Evolutionary conservation across 2,797 vertebrate species (phyloP).

Genomic region (Cebuella pygmaea): DNA sequence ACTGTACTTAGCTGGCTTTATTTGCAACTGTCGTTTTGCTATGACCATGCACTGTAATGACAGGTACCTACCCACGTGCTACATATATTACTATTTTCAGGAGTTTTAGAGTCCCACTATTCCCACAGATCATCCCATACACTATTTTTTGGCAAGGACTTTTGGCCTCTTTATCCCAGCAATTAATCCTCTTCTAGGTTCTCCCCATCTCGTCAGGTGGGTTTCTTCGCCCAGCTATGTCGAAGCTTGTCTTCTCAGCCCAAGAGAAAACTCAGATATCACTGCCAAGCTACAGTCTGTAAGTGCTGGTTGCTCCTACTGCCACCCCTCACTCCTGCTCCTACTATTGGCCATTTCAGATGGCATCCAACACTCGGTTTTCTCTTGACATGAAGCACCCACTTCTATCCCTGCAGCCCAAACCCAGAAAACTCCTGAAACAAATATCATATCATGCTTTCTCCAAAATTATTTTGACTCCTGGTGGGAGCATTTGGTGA

Average conservation of each 20-base stretch:
- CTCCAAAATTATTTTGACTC: not conserved
- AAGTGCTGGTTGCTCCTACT: not conserved
- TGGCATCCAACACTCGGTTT: not conserved
- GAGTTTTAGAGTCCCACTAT: not conserved
- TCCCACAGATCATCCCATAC: not conserved
- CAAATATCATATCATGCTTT: not conserved
- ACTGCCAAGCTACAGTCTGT: not conserved
- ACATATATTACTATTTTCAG: not conserved
- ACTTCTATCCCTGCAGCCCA: not conserved
- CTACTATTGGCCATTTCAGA: not conserved
- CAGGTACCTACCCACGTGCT: not conserved
- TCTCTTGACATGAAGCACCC: not conserved
- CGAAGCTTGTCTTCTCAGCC: not conserved
- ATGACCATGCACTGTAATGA: not conserved
- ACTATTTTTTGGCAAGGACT: not conserved
- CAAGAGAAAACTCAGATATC: not conserved
- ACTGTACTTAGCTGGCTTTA: not conserved
- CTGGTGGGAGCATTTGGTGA: not conserved
- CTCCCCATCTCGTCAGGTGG: not conserved
- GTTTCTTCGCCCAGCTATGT: not conserved
- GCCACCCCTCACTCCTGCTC: not conserved
- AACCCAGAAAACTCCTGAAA: not conserved
- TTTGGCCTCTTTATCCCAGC: fast-evolving
- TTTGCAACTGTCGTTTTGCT: not conserved
- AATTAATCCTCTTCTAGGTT: not conserved